Base-by-base conservation (phyloP, 1,140 invertebrate genomes). In the Aplysia californica region DNA sequence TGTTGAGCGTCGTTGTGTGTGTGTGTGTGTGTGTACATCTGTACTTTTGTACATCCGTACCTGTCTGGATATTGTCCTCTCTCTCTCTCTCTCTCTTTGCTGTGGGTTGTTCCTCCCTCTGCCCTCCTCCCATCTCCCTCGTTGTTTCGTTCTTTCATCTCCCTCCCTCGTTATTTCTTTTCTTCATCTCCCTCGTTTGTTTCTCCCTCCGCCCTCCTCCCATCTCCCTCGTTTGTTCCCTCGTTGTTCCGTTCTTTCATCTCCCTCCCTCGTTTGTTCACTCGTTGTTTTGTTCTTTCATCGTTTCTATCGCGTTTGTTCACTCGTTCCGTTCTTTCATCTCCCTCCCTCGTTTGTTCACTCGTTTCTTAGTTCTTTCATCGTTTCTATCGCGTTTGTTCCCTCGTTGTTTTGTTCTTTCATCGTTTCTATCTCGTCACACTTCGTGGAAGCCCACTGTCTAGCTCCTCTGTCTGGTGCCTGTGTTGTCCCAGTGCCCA, bases 241-340 rank as follows among this genome's bases (percentile, higher is more conserved):
- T 66, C 18, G 31, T 55, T 76, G 35, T 31, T 68, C 56, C 35
- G 64, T 35, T 64, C 44, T 75, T 67, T 67, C 35, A 41, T 33
- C 55, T 56, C 55, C 67, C n/a, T 68, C 33, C 56, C n/a, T 50
- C n/a, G 23, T 36, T 71, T n/a, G 21, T 33, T 15, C 23, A 5
- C 23, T 71, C 0, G 26, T 50, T 55, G 26, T 50, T 55, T 44
- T 56, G 15, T 71, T 71, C 69, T 71, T 55, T 29, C 44, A 23
- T 56, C 33, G 26, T 58, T 20, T 71, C 41, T 55, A 21, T 41
- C 41, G 1, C 2, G 23, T 56, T 5, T 71, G n/a, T 56, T 61
- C 67, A 33, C 39, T 15, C 56, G 23, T 64, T 66, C 58, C 66
- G 55, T 70, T 18, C 41, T 15, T 15, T 26, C 20, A 21, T 70